phyloP scores from a whole-genome alignment of 1,140 invertebrate genomes.

The Vollenhovia emeryi region DNA sequence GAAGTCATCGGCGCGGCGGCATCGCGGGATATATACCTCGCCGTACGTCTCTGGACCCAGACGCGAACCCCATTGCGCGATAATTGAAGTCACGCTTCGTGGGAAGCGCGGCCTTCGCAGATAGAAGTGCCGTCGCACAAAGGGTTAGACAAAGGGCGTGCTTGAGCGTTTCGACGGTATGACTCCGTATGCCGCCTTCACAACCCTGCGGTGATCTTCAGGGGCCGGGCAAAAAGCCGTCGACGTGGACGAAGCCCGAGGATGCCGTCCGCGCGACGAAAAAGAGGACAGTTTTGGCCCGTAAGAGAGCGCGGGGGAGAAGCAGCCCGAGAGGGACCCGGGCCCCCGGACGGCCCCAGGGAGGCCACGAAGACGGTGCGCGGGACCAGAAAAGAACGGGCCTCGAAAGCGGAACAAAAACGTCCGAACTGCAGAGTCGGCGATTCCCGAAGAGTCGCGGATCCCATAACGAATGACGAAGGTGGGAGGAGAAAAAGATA shows the following conservation, averaged over 20 bases:
- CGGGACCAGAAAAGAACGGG: constrained; percentile 49
- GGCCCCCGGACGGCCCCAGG: not conserved
- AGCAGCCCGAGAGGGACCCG: not conserved
- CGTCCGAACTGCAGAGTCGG: constrained; percentile 69
- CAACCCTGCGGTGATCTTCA: constrained; percentile 43
- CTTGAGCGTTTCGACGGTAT: constrained; percentile 56
- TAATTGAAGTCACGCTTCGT: constrained; percentile 56
- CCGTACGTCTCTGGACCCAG: constrained; percentile 32
- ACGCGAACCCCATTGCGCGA: constrained; percentile 49
- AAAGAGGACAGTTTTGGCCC: constrained; percentile 57
- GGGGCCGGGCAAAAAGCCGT: constrained; percentile 66
- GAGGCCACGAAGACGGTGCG: constrained; percentile 4
- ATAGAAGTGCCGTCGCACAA: constrained; percentile 6
- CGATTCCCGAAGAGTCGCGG: constrained; percentile 72
- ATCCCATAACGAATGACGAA: constrained; percentile 68
- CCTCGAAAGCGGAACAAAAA: constrained; percentile 70
- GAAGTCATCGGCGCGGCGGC: constrained; percentile 38
- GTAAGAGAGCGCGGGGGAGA: constrained; percentile 23
- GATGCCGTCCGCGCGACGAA: constrained; percentile 58
- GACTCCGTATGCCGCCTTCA: constrained; percentile 64
- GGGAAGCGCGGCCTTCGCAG: constrained; percentile 37
- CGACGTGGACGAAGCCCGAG: constrained; percentile 61
- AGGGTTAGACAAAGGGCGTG: constrained; percentile 46
- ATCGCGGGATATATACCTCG: constrained; percentile 44
- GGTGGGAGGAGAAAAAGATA: constrained; percentile 29